Evolutionary conservation across 2,888 invertebrate genomes (phyloP).

Genomic region (Pelosia muscerda): DNA sequence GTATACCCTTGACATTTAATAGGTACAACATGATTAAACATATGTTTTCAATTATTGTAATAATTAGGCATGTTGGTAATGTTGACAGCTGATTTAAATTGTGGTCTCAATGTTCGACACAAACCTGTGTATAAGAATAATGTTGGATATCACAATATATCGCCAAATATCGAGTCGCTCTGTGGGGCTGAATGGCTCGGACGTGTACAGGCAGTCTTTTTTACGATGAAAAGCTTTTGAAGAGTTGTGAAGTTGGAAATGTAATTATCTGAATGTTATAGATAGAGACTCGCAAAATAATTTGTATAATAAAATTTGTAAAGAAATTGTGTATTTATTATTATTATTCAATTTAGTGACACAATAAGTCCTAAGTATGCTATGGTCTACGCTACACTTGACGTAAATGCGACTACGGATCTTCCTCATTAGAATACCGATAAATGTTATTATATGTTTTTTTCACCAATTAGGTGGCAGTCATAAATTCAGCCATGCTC

Average conservation of each 20-base stretch:
- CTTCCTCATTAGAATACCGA: too few species aligned
- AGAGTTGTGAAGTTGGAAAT: conserved; percentile 48
- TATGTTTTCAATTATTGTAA: neutral
- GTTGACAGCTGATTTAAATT: conserved; percentile 4
- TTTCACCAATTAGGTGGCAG: too few species aligned
- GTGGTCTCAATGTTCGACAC: conserved; percentile 29
- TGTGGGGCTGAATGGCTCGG: conserved; percentile 33
- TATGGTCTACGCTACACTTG: too few species aligned
- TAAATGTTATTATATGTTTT: too few species aligned
- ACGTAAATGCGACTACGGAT: too few species aligned
- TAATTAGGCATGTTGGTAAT: conserved; percentile 11
- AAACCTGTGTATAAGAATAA: conserved; percentile 28
- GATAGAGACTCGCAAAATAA: conserved; percentile 48
- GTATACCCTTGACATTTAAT: neutral
- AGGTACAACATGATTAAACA: neutral
- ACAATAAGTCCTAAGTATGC: neutral
- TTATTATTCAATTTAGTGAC: neutral
- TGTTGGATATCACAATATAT: conserved; percentile 35
- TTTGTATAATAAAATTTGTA: conserved; percentile 65
- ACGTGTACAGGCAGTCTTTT: conserved; percentile 50
- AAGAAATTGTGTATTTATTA: conserved; percentile 14
- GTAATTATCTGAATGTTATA: conserved; percentile 53
- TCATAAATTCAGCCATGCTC: too few species aligned
- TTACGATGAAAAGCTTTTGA: conserved; percentile 46
- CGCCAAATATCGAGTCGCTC: conserved; percentile 41